phyloP scores from a whole-genome alignment of 2,888 invertebrate species.

The Thecophora atra region DNA sequence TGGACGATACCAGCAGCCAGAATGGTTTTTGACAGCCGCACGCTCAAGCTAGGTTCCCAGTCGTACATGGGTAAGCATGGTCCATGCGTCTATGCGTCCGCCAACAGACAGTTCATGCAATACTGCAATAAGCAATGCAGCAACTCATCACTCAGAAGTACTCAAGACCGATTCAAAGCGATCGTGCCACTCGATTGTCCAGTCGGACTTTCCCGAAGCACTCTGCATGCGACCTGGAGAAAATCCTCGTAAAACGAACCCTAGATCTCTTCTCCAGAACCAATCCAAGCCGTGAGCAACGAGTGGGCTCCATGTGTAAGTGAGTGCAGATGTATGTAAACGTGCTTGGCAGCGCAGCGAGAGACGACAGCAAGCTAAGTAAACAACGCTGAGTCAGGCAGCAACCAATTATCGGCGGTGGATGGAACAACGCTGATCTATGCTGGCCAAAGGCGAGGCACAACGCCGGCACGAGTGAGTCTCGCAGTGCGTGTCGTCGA shows the following conservation, averaged over 20 bases:
- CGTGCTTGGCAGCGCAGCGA: not conserved
- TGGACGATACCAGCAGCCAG: too few relatives aligned
- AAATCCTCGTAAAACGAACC: not conserved
- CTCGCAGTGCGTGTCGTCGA: not conserved
- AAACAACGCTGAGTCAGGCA: slow-evolving; percentile 21
- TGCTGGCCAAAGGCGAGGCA: not conserved
- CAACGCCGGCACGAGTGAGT: not conserved
- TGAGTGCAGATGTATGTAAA: not conserved
- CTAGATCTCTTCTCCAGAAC: not conserved
- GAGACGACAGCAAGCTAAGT: not conserved
- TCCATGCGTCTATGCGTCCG: not conserved
- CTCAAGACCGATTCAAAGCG: not conserved
- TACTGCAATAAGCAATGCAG: not conserved
- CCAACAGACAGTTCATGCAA: not conserved
- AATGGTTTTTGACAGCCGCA: too few relatives aligned
- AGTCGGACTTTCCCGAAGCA: not conserved
- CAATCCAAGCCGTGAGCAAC: not conserved
- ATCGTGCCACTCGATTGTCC: too few relatives aligned
- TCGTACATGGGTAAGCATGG: not conserved
- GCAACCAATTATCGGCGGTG: slow-evolving; percentile 22
- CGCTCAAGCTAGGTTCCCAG: not conserved
- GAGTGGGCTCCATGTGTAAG: not conserved
- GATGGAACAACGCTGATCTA: not conserved
- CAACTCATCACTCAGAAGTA: not conserved
- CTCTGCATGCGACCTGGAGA: not conserved